These are phyloP conservation scores for Phasianus colchicus DNA, from an alignment of 2,113 vertebrate genomes.

Conservation along the genomic window DNA sequence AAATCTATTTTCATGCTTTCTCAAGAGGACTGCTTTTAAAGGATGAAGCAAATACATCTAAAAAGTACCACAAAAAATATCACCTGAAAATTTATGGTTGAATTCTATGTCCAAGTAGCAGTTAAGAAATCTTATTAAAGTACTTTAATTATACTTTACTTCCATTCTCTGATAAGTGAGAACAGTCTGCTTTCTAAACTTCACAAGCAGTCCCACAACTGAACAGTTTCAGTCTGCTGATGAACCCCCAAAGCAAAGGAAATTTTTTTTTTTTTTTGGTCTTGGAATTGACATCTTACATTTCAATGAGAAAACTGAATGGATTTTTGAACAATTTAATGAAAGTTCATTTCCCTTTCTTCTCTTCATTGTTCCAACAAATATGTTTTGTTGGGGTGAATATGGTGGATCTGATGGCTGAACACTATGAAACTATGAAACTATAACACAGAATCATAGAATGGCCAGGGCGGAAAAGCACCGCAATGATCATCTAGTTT, in stretches of 20 bases:
- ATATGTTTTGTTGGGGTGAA: neutral
- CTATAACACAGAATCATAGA: too few species aligned
- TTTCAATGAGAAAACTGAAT: neutral
- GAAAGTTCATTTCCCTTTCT: neutral
- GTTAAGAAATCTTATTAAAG: neutral
- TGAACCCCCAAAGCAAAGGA: neutral
- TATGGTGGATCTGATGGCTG: neutral
- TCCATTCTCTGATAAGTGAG: neutral
- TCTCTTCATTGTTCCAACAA: neutral
- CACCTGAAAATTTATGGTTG: neutral
- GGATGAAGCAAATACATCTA: neutral
- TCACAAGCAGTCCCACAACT: neutral
- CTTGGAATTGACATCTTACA: neutral
- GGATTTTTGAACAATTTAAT: neutral
- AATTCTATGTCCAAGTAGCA: neutral
- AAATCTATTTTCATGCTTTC: neutral
- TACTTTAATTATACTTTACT: neutral
- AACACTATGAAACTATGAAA: neutral
- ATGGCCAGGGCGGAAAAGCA: too few species aligned
- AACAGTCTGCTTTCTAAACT: neutral
- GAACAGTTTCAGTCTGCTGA: neutral
- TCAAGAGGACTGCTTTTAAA: neutral
- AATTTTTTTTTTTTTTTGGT: neutral
- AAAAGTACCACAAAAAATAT: neutral
- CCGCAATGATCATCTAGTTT: too few species aligned